These are phyloP conservation scores for Cantharis lateralis DNA, from an alignment of 2,888 invertebrate species.

Conservation along the genomic window DNA sequence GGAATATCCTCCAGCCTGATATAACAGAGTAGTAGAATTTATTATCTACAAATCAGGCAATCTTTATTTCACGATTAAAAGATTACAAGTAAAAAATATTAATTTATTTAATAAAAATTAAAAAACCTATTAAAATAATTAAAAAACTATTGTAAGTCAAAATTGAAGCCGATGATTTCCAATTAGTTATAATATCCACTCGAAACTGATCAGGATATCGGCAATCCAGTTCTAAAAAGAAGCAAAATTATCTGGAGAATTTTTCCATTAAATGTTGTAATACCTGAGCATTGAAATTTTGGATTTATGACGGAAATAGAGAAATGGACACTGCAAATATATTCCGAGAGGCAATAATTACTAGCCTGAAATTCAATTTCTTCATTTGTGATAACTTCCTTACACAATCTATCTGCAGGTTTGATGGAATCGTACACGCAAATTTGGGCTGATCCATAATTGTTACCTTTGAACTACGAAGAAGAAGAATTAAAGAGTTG, in stretches of 20 bases:
- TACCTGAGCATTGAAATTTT: constrained; percentile 65
- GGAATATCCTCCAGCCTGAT: too few species aligned
- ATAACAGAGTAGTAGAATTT: too few species aligned
- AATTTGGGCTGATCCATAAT: constrained; percentile 49
- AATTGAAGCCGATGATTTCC: constrained; percentile 37
- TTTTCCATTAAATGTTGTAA: constrained; percentile 1
- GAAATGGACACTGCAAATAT: constrained; percentile 55
- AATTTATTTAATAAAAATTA: neutral
- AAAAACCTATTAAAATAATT: neutral
- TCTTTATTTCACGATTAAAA: too few species aligned
- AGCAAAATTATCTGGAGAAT: neutral
- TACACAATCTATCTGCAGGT: constrained; percentile 55
- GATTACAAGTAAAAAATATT: neutral
- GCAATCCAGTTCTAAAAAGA: constrained; percentile 66
- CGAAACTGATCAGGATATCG: constrained; percentile 69
- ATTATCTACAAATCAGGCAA: too few species aligned
- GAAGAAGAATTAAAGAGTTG: neutral
- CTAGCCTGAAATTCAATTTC: constrained; percentile 58
- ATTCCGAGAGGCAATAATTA: constrained; percentile 58
- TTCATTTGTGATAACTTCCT: constrained; percentile 56
- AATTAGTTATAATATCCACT: constrained; percentile 44
- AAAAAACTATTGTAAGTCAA: constrained; percentile 16
- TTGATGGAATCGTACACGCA: constrained; percentile 43
- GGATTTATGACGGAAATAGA: constrained; percentile 59
- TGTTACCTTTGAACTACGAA: constrained; percentile 50